Conservation (phyloP, 2,113 vertebrate species). For the Pluvianellus socialis region DNA sequence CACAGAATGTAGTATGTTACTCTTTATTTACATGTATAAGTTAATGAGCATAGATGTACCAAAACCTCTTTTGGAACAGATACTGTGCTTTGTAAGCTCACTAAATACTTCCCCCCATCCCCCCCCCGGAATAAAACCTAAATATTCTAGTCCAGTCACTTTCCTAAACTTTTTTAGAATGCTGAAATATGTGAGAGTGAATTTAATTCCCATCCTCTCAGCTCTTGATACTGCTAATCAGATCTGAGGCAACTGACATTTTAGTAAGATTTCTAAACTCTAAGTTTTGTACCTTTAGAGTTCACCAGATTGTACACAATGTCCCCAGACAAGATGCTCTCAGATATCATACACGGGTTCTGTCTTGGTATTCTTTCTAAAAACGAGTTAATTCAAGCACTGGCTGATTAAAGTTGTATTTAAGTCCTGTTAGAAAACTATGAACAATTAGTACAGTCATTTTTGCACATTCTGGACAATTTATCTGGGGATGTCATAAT, state of each 20-base stretch:
- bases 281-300: neutral
- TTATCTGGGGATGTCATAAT: neutral
- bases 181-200: neutral
- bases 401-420: neutral
- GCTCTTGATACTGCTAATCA: neutral
- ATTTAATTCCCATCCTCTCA: neutral
- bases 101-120: too few species aligned
- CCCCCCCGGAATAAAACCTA: neutral
- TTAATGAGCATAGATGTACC: neutral
- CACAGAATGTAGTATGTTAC: neutral
- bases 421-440: neutral
- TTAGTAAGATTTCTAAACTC: neutral
- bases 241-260: neutral
- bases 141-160: neutral
- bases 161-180: neutral
- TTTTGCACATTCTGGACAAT: neutral
- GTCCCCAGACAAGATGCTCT: neutral
- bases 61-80: neutral
- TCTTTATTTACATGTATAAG: neutral
- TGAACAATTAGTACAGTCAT: neutral
- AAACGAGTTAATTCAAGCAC: neutral
- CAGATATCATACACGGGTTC: neutral
- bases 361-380: neutral
- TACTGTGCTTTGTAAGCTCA: neutral
- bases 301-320: neutral